Percentiles rank a stretch among this genome's conserved stretches.
These are phyloP conservation scores for Mya arenaria DNA, from an alignment of 1,140 invertebrate species.

Conservation along the genomic window DNA sequence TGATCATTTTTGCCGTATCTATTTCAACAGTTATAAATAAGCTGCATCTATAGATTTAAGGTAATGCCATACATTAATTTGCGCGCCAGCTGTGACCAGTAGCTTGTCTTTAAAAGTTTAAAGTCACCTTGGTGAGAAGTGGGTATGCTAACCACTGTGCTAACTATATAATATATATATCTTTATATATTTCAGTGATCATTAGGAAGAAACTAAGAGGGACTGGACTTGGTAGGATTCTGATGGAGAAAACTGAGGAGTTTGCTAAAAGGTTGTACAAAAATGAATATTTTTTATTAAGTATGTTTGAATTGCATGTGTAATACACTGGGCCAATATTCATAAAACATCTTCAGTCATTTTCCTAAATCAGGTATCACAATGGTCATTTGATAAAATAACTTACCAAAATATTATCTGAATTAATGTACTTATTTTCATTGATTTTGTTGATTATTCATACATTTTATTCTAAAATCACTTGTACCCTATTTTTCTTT, in stretches of 20 bases:
- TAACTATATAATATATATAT: not conserved
- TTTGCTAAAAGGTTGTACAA: constrained; percentile 73
- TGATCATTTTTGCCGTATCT: too few species aligned
- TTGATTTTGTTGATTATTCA: not conserved
- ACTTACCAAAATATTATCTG: not conserved
- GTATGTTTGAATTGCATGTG: too few species aligned
- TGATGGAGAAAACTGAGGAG: constrained; percentile 75
- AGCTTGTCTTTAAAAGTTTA: not conserved
- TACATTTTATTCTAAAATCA: not conserved
- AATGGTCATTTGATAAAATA: not conserved
- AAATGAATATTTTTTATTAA: too few species aligned
- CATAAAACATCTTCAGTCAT: not conserved
- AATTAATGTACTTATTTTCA: too few species aligned
- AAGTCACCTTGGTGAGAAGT: not conserved
- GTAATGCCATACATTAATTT: too few species aligned
- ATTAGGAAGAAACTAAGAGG: constrained; percentile 64
- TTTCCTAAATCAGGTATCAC: not conserved
- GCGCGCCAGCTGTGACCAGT: too few species aligned
- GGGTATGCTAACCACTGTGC: not conserved
- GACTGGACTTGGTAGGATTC: constrained; percentile 69
- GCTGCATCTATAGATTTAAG: too few species aligned
- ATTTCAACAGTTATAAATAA: too few species aligned
- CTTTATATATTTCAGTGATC: constrained; percentile 60
- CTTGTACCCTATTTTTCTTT: not conserved
- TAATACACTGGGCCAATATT: not conserved